Conservation (phyloP, 2,113 vertebrate species). For the Hypanus sabinus region DNA sequence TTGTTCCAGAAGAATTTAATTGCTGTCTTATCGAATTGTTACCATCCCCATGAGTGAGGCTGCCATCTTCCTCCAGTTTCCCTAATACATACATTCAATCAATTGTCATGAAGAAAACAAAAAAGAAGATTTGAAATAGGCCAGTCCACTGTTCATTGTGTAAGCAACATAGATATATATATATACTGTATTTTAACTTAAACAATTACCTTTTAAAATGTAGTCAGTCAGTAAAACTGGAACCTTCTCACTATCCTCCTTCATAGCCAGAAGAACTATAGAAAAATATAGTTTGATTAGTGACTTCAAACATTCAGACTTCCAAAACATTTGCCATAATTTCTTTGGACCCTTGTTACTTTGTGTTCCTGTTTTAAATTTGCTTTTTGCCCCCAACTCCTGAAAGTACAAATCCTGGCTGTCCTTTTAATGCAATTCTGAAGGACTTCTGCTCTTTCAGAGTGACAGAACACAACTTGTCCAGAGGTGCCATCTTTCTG, state of each 20-base stretch:
- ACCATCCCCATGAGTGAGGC: too few relatives aligned
- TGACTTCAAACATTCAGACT: neutral
- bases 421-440: too few relatives aligned
- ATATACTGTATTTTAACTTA: neutral
- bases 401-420: too few relatives aligned
- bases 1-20: too few relatives aligned
- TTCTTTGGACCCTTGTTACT: neutral
- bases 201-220: conserved; percentile 88
- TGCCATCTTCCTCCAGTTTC: too few relatives aligned
- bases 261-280: conserved; percentile 92
- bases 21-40: too few relatives aligned
- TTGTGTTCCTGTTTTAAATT: neutral
- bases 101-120: too few relatives aligned
- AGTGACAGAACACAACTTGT: too few relatives aligned
- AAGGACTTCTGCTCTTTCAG: too few relatives aligned
- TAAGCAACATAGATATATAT: neutral
- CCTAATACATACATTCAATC: too few relatives aligned
- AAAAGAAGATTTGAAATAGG: too few relatives aligned
- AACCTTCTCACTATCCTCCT: conserved; percentile 97
- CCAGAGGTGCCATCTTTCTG: neutral
- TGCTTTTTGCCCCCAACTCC: neutral
- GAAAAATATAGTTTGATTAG: conserved; percentile 25
- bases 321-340: neutral
- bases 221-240: conserved; percentile 95
- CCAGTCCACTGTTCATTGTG: too few relatives aligned